phyloP scores from a whole-genome alignment of 2,113 vertebrate genomes.

The Caranx ignobilis region DNA sequence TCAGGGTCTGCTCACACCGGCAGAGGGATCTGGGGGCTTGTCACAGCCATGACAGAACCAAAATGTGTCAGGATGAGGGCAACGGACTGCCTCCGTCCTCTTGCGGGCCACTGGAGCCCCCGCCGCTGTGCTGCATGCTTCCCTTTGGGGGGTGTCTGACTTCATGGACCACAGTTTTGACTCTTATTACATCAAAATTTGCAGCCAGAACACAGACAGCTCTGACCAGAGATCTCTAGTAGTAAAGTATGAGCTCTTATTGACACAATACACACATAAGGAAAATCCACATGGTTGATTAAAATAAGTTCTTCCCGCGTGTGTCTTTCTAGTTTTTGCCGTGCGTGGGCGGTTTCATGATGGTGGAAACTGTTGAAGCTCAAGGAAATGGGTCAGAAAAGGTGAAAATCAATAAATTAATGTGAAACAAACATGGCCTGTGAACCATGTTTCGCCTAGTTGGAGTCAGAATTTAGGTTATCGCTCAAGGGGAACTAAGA shows the following conservation, averaged over 20 bases:
- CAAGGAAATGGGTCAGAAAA: neutral
- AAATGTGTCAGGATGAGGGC: slow-evolving; percentile 57
- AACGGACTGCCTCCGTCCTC: slow-evolving; percentile 32
- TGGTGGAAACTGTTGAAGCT: neutral
- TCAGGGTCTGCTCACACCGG: slow-evolving; percentile 43
- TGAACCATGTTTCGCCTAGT: slow-evolving; percentile 9
- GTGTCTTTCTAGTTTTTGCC: neutral
- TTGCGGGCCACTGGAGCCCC: slow-evolving; percentile 2
- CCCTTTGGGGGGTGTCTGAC: slow-evolving; percentile 18
- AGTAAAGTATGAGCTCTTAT: slow-evolving; percentile 6
- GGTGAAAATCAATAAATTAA: slow-evolving; percentile 3
- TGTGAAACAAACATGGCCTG: slow-evolving; percentile 16
- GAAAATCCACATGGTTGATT: neutral
- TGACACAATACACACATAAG: neutral
- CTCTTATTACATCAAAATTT: slow-evolving; percentile 9
- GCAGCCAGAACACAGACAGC: neutral
- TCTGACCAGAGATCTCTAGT: neutral
- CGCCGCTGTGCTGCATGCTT: neutral
- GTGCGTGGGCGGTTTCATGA: neutral
- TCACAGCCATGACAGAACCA: slow-evolving; percentile 51
- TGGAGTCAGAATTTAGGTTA: slow-evolving; percentile 57
- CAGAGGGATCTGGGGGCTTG: slow-evolving; percentile 38
- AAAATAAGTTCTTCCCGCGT: neutral
- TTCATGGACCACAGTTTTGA: slow-evolving; percentile 4
- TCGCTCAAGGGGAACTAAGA: slow-evolving; percentile 32